Percentiles rank a stretch among this genome's conserved stretches.
phyloP scores from a whole-genome alignment of 2,113 vertebrate genomes.

The Salvator merianae region DNA sequence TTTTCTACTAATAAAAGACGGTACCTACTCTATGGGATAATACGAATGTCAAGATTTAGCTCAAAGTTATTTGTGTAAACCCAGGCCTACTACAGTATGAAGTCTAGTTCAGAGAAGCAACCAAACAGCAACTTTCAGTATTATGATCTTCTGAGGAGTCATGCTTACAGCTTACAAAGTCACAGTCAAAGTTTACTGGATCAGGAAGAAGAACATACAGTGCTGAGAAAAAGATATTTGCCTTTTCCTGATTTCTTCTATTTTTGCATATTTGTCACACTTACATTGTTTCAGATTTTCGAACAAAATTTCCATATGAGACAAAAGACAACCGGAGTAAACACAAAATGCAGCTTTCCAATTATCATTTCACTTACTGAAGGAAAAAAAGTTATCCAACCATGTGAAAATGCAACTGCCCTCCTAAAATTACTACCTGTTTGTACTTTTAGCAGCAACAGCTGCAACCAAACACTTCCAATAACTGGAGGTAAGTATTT shows the following conservation, averaged over 20 bases:
- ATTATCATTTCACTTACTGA: too few species aligned
- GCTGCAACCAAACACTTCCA: too few species aligned
- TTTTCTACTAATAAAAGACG: constrained; percentile 1
- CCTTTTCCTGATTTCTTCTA: neutral
- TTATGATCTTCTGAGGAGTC: neutral
- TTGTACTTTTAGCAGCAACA: too few species aligned
- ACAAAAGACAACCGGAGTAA: too few species aligned
- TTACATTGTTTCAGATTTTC: too few species aligned
- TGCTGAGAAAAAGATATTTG: neutral
- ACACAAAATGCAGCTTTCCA: too few species aligned
- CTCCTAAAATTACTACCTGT: too few species aligned
- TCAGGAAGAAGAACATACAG: neutral
- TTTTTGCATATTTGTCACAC: too few species aligned
- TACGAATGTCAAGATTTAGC: neutral
- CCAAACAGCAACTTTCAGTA: neutral
- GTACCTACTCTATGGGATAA: neutral
- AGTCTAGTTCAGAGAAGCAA: neutral
- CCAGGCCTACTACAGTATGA: neutral
- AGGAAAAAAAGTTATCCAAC: too few species aligned
- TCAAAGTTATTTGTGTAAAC: neutral
- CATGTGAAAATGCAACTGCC: too few species aligned
- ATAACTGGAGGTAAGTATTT: too few species aligned
- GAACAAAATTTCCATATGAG: too few species aligned
- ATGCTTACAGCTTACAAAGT: neutral
- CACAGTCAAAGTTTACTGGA: neutral